phyloP scores from a whole-genome alignment of 2,113 vertebrate species.

The Varanus komodoensis region DNA sequence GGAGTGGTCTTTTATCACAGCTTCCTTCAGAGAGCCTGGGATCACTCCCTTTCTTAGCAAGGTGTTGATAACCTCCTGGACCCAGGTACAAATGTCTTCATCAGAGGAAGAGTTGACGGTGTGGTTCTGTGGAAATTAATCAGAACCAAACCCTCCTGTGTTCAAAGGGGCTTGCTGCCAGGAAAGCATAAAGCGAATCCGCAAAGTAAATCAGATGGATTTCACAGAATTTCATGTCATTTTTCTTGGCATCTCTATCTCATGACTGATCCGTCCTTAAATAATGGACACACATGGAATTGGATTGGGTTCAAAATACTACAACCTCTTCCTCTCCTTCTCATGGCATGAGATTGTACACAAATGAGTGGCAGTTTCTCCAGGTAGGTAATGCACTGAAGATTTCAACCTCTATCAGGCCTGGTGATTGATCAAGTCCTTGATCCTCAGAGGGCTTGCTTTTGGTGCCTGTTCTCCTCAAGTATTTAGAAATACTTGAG shows the following conservation, averaged over 20 bases:
- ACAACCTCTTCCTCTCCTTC: background rate
- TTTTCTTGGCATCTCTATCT: background rate
- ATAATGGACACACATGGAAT: background rate
- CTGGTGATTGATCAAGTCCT: background rate
- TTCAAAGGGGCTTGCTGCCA: background rate
- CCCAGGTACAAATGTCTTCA: too few species aligned
- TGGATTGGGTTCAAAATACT: background rate
- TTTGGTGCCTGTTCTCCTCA: background rate
- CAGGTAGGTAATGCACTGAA: background rate
- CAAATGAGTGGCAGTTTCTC: background rate
- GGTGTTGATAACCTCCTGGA: too few species aligned
- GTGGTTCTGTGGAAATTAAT: background rate
- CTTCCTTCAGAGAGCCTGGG: too few species aligned
- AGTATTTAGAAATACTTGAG: background rate
- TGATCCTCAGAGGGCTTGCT: background rate
- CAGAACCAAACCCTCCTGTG: too few species aligned
- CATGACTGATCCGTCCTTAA: background rate
- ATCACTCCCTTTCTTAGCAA: too few species aligned
- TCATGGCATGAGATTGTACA: background rate
- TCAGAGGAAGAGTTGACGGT: background rate
- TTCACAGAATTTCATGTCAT: too few species aligned
- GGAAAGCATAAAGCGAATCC: background rate
- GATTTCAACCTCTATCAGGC: background rate
- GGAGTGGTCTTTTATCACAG: too few species aligned
- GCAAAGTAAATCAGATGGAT: background rate